Conservation (phyloP, 2,888 invertebrate species). For the Peribatodes rhomboidaria region DNA sequence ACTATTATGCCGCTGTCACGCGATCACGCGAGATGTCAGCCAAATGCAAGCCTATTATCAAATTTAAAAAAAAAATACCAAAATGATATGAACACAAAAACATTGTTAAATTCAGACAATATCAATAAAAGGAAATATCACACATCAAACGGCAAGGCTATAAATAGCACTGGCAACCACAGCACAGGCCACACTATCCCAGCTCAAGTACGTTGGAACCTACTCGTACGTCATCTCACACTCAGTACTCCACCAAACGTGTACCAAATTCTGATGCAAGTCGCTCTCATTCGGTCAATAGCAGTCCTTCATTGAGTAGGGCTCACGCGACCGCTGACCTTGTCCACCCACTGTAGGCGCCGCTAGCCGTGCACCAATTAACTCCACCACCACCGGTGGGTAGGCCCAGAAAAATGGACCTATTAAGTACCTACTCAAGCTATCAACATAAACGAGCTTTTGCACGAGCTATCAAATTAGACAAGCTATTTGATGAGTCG, state of each 20-base stretch:
- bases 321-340: conserved; percentile 48
- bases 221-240: background rate
- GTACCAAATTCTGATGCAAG: conserved; percentile 41
- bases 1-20: too few species aligned
- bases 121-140: too few species aligned
- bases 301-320: conserved; percentile 46
- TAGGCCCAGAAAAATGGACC: conserved; percentile 12
- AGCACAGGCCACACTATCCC: too few species aligned
- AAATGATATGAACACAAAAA: too few species aligned
- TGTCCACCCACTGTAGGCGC: conserved; percentile 28
- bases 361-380: conserved; percentile 37
- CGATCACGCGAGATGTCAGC: too few species aligned
- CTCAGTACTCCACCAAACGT: conserved; percentile 21
- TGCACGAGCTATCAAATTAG: background rate
- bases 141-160: too few species aligned
- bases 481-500: background rate
- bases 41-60: too few species aligned
- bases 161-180: too few species aligned
- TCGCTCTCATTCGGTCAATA: conserved; percentile 45
- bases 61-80: too few species aligned
- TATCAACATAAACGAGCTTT: conserved; percentile 11
- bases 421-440: conserved; percentile 11
- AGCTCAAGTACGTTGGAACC: background rate
- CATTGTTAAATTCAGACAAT: too few species aligned
- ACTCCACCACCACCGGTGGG: conserved; percentile 32